Evolutionary conservation across 2,888 invertebrate genomes (phyloP), one percentile per base, ranked within the genome.

Genomic region (Sepiola atlantica): DNA sequence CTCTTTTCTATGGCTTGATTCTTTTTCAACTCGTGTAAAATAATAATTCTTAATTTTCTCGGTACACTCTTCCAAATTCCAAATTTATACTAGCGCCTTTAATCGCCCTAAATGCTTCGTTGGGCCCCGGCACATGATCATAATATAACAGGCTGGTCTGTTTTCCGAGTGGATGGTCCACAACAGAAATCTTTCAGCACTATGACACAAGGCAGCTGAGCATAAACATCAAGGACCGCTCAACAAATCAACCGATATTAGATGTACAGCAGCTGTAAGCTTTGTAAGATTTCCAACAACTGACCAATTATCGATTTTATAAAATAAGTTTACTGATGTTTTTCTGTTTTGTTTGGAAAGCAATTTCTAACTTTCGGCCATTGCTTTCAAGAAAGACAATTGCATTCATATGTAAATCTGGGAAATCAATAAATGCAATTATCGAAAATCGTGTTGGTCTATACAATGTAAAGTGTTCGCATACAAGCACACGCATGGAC

Each of bases 291-390:
- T 57, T 8, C 16, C 77, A n/a, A n/a, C 77, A n/a, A 32, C 14
- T 77, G 77, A 77, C 77, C 77, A 77, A 16, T n/a, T 77, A 77
- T 77, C 77, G 77, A 77, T 77, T 77, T 77, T 77, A n/a, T n/a
- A n/a, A 77, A 77, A 77, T n/a, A n/a, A 16, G n/a, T n/a, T 77
- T 77, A 77, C n/a, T n/a, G 77, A 77, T 77, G n/a, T 14, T 77
- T n/a, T n/a, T 45, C 45, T 45, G 45, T 45, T 45, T 45, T 8
- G 8, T 45, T 45, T 45, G 45, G 77, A 32, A 77, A 28, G n/a
- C 77, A 77, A 77, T n/a, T 77, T 77, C n/a, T n/a, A 77, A 77
- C 4, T 77, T 77, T 12, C 77, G 16, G n/a, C n/a, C 77, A 77
- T 77, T 77, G n/a, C 77, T 77, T 77, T 77, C n/a, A 77, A 14